Evolutionary conservation across 2,797 vertebrate species (phyloP), one percentile per base, ranked within the genome.

Genomic region (Pteronotus mesoamericanus): DNA sequence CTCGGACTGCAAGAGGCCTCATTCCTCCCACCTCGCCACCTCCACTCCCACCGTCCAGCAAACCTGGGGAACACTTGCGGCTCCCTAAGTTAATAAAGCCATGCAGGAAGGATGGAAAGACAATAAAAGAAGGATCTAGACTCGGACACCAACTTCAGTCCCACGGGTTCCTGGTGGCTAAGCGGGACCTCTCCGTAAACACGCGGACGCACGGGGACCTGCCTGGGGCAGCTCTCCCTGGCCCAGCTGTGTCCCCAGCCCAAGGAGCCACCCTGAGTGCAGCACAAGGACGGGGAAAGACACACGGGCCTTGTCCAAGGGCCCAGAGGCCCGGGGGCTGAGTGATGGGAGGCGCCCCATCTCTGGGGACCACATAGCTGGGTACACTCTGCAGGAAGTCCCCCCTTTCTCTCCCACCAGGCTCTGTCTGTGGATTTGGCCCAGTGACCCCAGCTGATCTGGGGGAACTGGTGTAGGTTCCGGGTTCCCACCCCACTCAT

Each of bases 281-380:
- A n/a, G 39, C 4, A 5, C 10, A 3, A 8, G 24, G 39, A 10
- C 5, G 3, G 11, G 48, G 4, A 64, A 39, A 26, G 29, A 16
- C 2, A 2, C 11, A 4, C 16, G 57, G 42, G 48, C 44, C 42
- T 53, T 44, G 34, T n/a, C 68, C 68, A 55, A 44, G 42, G 37
- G 12, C 42, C 6, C 3, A 0, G 29, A 11, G 6, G 26, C 46
- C 39, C 32, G 3, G 29, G 14, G 9, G 32, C 48, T 32, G 18
- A 42, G 53, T 61, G 22, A 69, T 0, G 21, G 9, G 57, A 39
- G 37, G 29, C 1, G 2, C 3, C 68, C 42, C 6, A 0, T 34
- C 26, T 5, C 16, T 24, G 39, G 53, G 34, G 29, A 7, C 24
- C 74, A 46, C 21, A 7, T 5, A 15, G 10, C 53, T 29, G 12